Base-by-base conservation (phyloP, 2,797 vertebrate genomes). In the Pipistrellus pygmaeus region DNA sequence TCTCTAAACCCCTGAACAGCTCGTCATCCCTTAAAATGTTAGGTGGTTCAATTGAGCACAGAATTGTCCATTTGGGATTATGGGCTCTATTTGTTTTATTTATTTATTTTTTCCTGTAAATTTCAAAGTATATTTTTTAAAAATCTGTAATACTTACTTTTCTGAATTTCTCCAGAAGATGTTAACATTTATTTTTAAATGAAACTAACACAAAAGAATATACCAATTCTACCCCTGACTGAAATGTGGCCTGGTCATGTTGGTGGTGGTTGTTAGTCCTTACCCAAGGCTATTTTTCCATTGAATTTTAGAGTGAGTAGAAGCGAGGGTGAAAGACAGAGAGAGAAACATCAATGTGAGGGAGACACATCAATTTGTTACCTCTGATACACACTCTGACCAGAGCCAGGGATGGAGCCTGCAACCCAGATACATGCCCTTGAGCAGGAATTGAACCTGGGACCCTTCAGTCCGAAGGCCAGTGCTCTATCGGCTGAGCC, bases 41-140 rank as follows among this genome's bases (percentile, higher is more conserved):
- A 93, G 21, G 23, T 69, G 51, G 30, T 18, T 27, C 18, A 41
- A 2, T 20, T 21, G 15, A 72, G 71, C 30, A 80, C 18, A 87
- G n/a, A 64, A 46, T 80, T 18, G 38, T 66, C 21, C 25, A 18
- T 68, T 60, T 88, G 41, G 46, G 3, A n/a, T 81, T 81, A 20
- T 53, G 8, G 32, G 3, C 25, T 81, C 23, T 69, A 38, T 25
- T 30, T 51, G 5, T 76, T 66, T 85, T 73, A 11, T 95, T 55
- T 57, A 17, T 77, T 21, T 66, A 81, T 88, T 27, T 12, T 53
- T 76, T 53, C 72, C 30, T 87, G 2, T 85, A 44, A 68, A 60
- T 89, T 86, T 68, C 27, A 66, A 81, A 53, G 23, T 86, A 20
- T 0, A 64, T 48, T 91, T 92, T 92, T 44, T 73, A 93, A 83